Base-by-base conservation (phyloP, 2,797 vertebrate species). In the Mus caroli region DNA sequence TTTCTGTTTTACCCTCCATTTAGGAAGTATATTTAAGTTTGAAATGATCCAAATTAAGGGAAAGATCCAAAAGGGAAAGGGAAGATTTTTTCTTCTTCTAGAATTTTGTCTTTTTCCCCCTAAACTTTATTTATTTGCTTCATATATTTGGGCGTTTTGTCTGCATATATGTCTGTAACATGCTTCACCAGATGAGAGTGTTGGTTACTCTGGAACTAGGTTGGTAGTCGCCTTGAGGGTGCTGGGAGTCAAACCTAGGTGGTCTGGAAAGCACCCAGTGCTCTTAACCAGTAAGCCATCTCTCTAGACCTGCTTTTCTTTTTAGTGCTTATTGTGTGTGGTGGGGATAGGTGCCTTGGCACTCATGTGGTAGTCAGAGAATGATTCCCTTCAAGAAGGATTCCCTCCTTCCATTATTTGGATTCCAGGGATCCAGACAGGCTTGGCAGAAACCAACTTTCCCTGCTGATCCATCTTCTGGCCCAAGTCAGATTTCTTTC, bases 1-100 rank as follows among this genome's bases (percentile, higher is more conserved):
- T 54, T 84, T 71, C 26, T 94, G 50, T 92, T 94, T 80, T 91
- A 64, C 28, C 50, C 90, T 91, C 12, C 67, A 60, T n/a, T 91
- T 92, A 76, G 54, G 52, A 90, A 19, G 40, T 58, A 84, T 24
- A 40, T 50, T 95, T 19, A 77, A 40, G 56, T 85, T 26, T 56
- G 14, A 43, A 83, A 34, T 58, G 37, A 54, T 15, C 69, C 50
- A 64, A 19, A 24, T 31, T 76, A 85, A 20, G 54, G 69, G 34
- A 24, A 54, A 88, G 24, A n/a, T n/a, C 13, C 5, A 19, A 50
- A 56, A 77, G 19, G 75, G 52, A 78, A 19, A 34, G 6, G 6
- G 46, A n/a, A 37, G 43, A 24, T 52, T n/a, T 34, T 37, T 62
- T 28, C 19, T 11, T 46, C 62, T 86, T 50, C 28, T 86, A 64